phyloP scores from a whole-genome alignment of 2,797 vertebrate genomes.

The Galago senegalensis region DNA sequence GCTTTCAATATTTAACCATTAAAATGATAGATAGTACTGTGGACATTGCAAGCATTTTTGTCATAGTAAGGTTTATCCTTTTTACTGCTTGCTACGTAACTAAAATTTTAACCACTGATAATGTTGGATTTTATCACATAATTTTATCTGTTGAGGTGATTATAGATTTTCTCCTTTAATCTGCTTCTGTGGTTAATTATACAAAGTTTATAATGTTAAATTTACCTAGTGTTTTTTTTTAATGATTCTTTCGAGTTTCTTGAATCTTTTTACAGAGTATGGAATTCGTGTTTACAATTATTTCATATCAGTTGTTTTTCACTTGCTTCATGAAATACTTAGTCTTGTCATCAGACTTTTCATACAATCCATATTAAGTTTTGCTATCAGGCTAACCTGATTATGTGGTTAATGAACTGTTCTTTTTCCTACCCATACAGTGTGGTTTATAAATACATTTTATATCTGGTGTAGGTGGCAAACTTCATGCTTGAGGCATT shows the following conservation, averaged over 20 bases:
- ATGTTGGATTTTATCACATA: neutral
- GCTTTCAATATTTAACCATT: neutral
- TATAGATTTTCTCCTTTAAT: neutral
- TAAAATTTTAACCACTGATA: neutral
- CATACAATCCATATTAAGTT: neutral
- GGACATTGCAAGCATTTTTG: neutral
- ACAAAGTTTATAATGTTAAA: neutral
- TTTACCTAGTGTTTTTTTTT: neutral
- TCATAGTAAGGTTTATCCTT: neutral
- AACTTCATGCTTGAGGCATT: neutral
- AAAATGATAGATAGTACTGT: neutral
- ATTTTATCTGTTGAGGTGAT: neutral
- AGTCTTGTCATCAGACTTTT: neutral
- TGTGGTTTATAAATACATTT: neutral
- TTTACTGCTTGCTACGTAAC: neutral
- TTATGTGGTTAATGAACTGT: neutral
- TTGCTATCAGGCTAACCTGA: neutral
- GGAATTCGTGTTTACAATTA: neutral
- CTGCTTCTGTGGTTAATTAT: neutral
- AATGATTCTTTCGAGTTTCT: neutral
- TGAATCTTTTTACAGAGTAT: neutral
- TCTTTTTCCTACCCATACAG: neutral
- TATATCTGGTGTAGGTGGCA: neutral
- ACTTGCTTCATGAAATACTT: neutral
- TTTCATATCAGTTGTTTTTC: neutral